Evolutionary conservation across 2,113 vertebrate species (phyloP).

Genomic region (Xiphorhynchus elegans): DNA sequence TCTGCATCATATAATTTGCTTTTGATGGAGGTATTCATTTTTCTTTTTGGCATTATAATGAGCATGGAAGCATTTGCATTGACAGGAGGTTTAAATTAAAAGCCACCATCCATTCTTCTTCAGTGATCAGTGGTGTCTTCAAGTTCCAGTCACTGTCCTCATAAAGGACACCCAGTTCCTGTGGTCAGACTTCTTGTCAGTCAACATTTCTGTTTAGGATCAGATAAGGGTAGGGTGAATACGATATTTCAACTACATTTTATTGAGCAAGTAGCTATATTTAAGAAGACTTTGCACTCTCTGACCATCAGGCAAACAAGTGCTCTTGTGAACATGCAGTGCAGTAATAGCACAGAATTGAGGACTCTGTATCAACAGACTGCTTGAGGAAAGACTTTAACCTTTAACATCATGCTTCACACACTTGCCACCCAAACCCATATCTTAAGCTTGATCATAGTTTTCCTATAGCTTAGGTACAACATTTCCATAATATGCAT

Average conservation of each 20-base stretch:
- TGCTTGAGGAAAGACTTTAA: background rate
- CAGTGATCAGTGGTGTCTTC: background rate
- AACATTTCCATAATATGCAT: accelerated
- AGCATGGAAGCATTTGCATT: conserved; percentile 31
- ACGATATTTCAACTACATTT: conserved; percentile 6
- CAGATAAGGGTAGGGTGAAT: conserved; percentile 17
- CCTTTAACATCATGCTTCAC: background rate
- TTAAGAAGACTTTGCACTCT: conserved; percentile 14
- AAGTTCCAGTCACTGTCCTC: conserved; percentile 4
- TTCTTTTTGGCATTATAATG: conserved; percentile 50
- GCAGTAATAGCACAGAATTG: background rate
- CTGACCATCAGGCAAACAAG: background rate
- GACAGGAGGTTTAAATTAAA: conserved; percentile 41
- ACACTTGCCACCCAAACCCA: background rate
- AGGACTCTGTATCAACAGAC: background rate
- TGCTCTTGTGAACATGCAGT: background rate
- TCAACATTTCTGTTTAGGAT: conserved; percentile 9
- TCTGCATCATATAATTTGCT: conserved; percentile 51
- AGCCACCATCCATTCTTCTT: conserved; percentile 21
- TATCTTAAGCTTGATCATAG: background rate
- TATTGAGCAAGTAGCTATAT: conserved; percentile 13
- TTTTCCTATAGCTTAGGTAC: background rate
- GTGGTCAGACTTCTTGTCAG: conserved; percentile 52
- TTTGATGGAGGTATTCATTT: conserved; percentile 52
- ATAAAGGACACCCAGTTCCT: conserved; percentile 3